A percentile compares a stretch with the other conserved stretches of the same genome.
phyloP scores from a whole-genome alignment of 2,797 vertebrate species.

The Synaphobranchus kaupii region DNA sequence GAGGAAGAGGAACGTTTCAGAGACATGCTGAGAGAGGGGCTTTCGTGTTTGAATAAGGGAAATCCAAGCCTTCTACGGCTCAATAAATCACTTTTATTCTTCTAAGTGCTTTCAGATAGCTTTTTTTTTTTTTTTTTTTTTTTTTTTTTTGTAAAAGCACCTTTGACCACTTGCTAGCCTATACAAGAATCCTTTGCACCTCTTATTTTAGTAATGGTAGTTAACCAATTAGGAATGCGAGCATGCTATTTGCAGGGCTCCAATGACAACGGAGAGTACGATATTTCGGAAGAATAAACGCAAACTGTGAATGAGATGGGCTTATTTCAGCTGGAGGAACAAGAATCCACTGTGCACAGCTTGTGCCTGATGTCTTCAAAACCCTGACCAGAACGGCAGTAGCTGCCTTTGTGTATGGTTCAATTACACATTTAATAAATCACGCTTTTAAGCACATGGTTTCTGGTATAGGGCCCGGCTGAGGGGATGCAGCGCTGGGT shows the following conservation, averaged over 20 bases:
- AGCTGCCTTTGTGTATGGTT: slow-evolving; percentile 37
- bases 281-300: slow-evolving; percentile 48
- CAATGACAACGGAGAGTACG: slow-evolving; percentile 38
- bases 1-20: slow-evolving; percentile 51
- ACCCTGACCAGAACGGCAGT: slow-evolving; percentile 26
- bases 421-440: slow-evolving; percentile 53
- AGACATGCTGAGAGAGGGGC: slow-evolving; percentile 49
- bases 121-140: neutral
- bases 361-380: slow-evolving; percentile 26
- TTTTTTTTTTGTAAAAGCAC: slow-evolving; percentile 6
- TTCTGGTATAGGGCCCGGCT: slow-evolving; percentile 27
- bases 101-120: slow-evolving; percentile 52
- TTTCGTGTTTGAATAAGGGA: slow-evolving; percentile 59
- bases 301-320: slow-evolving; percentile 33
- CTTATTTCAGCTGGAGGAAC: slow-evolving; percentile 22
- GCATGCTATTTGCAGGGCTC: slow-evolving; percentile 48
- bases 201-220: slow-evolving; percentile 40
- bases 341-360: slow-evolving; percentile 33
- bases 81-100: slow-evolving; percentile 58
- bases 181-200: slow-evolving; percentile 42
- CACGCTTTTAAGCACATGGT: slow-evolving; percentile 43
- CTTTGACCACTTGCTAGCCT: slow-evolving; percentile 29
- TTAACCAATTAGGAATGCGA: slow-evolving; percentile 46
- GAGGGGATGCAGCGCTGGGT: slow-evolving; percentile 35
- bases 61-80: slow-evolving; percentile 37